Evolutionary conservation across 2,113 vertebrate genomes (phyloP).

Genomic region (Cryptoleucopteryx plumbea): DNA sequence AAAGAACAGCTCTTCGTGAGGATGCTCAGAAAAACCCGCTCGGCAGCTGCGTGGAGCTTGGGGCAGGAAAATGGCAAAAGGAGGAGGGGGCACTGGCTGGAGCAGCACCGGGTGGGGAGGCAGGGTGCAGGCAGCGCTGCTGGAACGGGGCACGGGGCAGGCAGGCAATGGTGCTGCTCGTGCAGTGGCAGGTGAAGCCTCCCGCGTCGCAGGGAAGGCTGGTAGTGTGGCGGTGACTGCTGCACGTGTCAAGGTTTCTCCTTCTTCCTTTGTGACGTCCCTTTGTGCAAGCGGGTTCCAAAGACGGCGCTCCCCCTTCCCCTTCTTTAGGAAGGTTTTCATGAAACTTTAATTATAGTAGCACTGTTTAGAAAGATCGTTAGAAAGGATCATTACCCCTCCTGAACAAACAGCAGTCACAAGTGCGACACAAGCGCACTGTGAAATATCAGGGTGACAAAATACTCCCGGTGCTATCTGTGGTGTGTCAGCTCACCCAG

Average conservation of each 20-base stretch:
- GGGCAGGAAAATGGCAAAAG: neutral
- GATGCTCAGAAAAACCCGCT: neutral
- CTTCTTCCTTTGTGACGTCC: neutral
- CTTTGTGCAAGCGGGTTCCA: neutral
- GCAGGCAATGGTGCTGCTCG: neutral
- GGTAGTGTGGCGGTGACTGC: neutral
- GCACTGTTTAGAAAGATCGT: neutral
- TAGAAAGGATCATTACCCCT: neutral
- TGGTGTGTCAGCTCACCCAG: neutral
- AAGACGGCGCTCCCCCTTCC: neutral
- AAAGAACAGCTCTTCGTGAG: accelerated
- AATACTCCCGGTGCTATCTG: neutral
- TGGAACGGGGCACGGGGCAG: neutral
- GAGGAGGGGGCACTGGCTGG: neutral
- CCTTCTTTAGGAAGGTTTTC: neutral
- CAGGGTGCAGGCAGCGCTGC: neutral
- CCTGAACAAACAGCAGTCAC: neutral
- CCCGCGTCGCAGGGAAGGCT: neutral
- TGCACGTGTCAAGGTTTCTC: neutral
- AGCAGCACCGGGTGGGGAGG: too few species aligned
- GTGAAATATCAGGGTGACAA: neutral
- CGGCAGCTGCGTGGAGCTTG: accelerated
- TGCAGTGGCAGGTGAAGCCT: neutral
- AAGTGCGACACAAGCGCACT: neutral
- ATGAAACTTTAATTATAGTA: conserved; percentile 41